Conservation (phyloP, 1,140 invertebrate species). For the Drosophila gunungcola region DNA sequence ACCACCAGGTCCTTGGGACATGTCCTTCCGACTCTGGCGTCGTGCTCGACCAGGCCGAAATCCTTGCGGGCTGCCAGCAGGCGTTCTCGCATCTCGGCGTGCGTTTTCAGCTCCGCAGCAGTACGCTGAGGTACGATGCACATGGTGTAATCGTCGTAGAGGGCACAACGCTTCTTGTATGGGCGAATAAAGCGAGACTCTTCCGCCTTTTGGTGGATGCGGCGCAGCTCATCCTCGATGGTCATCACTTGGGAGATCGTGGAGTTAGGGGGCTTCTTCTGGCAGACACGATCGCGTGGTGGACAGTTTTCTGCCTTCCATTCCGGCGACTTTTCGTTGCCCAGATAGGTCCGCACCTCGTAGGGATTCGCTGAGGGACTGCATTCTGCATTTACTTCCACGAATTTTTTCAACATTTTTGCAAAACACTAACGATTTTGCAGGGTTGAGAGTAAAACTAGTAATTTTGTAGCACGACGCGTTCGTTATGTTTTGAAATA, state of each 20-base stretch:
- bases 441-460: conserved; percentile 18
- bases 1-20: conserved; percentile 58
- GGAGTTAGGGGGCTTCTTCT: conserved; percentile 60
- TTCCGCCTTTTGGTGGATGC: conserved; percentile 66
- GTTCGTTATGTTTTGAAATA: conserved; percentile 20
- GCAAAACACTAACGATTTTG: conserved; percentile 50
- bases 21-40: conserved; percentile 33
- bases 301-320: conserved; percentile 66
- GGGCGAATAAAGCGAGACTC: conserved; percentile 64
- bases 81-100: conserved; percentile 70
- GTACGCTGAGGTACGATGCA: conserved; percentile 70
- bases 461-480: conserved; percentile 49
- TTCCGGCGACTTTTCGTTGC: conserved; percentile 54
- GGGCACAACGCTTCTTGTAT: conserved; percentile 53
- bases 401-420: conserved; percentile 81
- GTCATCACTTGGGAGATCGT: conserved; percentile 72
- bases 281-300: conserved; percentile 56
- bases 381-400: conserved; percentile 67
- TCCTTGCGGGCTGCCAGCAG: conserved; percentile 42
- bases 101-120: conserved; percentile 52
- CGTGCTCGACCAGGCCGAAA: conserved; percentile 60
- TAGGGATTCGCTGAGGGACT: conserved; percentile 76
- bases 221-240: conserved; percentile 76
- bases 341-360: conserved; percentile 77
- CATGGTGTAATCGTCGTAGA: conserved; percentile 63